Evolutionary conservation across 2,888 invertebrate species (phyloP), one percentile per base, ranked within the genome.

Genomic region (Hirtodrosophila alboralis): DNA sequence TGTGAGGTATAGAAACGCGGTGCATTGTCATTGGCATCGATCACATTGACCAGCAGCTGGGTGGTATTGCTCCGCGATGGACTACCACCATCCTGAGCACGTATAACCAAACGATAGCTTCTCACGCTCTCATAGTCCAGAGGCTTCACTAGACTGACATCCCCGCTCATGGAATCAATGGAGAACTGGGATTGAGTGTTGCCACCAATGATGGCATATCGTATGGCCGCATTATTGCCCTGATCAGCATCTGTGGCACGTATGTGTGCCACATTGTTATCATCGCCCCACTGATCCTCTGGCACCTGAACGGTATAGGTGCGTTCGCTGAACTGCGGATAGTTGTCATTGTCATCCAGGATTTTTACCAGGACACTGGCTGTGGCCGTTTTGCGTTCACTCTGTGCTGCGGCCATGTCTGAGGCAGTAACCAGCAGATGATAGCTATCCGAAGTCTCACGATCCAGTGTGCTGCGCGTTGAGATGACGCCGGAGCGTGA

Each of bases 11-110:
- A 97, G 91, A 99, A 98, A 18, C 96, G 92, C 0, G 98, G 98
- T 0, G 95, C 93, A 90, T 99, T 98, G 90, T 99, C 99, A 88
- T 99, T 99, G 0, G 98, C 95, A 89, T 99, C 99, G 60, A 94
- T 93, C 0, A 99, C 96, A 88, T 96, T 96, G 0, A 99, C 94
- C 48, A 97, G 91, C n/a, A 99, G 92, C 84, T 97, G 96, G 0
- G 98, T 98, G 0, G 97, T 98, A 89, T 98, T 98, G 0, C 97
- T 97, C 14, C 96, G 93, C 0, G 97, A 96, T 0, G 98, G 98
- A 84, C 95, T 95, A 2, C 99, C 99, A 3, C 97, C 96, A 88
- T 99, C 99, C 91, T 98, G 98, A 0, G 98, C 98, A 63, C 98
- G 92, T 14, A 99, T 95, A 12, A 97, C 96, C 41, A 99, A 92